Evolutionary conservation across 1,140 invertebrate genomes (phyloP).

Genomic region (Reticulitermes speratus): DNA sequence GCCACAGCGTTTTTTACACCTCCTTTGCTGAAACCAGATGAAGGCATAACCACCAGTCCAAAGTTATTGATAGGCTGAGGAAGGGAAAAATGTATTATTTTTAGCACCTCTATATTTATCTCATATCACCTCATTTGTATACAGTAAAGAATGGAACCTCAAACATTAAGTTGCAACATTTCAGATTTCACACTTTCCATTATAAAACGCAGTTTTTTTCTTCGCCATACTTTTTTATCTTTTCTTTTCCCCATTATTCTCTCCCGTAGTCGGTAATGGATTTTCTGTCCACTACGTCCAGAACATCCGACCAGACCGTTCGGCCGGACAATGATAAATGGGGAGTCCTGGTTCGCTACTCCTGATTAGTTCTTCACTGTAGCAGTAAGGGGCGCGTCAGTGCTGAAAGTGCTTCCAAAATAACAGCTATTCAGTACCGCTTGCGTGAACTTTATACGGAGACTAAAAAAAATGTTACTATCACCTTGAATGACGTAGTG

Average conservation of each 20-base stretch:
- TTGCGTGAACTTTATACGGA: neutral
- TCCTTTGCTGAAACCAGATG: neutral
- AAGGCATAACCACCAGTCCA: neutral
- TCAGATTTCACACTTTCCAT: constrained; percentile 8
- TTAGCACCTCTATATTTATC: neutral
- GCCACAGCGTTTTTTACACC: neutral
- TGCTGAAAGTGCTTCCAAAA: neutral
- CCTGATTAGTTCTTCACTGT: constrained; percentile 11
- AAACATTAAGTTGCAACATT: neutral
- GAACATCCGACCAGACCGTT: constrained; percentile 13
- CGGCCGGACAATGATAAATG: constrained; percentile 17
- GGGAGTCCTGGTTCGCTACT: constrained; percentile 4
- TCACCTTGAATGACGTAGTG: no score
- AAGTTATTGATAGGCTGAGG: neutral
- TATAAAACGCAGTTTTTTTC: neutral
- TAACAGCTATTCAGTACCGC: neutral
- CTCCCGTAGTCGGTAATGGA: constrained; percentile 9
- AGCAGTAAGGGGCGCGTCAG: neutral
- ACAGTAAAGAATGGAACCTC: neutral
- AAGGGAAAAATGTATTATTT: neutral
- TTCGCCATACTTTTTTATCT: neutral
- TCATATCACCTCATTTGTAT: neutral
- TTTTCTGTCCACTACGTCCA: constrained; percentile 14
- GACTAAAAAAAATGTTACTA: neutral
- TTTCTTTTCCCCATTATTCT: constrained; percentile 4